Base-by-base conservation (phyloP, 1,140 invertebrate genomes). In the Drosophila repletoides region DNA sequence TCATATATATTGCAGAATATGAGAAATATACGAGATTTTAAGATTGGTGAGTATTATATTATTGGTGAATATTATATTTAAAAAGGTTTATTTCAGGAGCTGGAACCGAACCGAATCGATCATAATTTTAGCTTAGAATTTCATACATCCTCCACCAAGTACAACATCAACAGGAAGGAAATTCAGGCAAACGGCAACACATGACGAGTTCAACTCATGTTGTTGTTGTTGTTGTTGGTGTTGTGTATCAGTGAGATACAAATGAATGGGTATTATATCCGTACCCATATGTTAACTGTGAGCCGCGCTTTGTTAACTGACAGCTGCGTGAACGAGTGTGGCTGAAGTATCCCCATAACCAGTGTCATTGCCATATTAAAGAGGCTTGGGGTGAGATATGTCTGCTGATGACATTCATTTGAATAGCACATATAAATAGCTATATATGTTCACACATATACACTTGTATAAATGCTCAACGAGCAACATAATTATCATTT, bases 341-440 rank as follows among this genome's bases (percentile, higher is more conserved):
- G 40, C 34, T 80, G 59, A 76, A 83, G 61, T 58, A 59, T 52
- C 10, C 53, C 14, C 29, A 52, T 49, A 43, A 29, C 40, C 31
- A 24, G 29, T 31, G 48, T 26, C 26, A 17, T 5, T 69, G 34
- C 21, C 34, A 38, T 38, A 49, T 52, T 58, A 55, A 61, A 58
- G 73, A 70, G 72, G n/a, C n/a, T 49, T 52, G 51, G 53, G 19
- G 28, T 43, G 38, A 59, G 31, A 51, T 53, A 49, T 73, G 60
- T 60, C 77, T 83, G 77, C 65, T 70, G 22, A 66, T 73, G 73
- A 84, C 73, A 84, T 84, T 83, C 60, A 84, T 77, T 84, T 70
- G 56, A 59, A 66, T 49, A 34, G 38, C 60, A 34, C n/a, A 14
- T 34, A 59, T 33, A 49, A 34, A 26, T 15, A 10, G 45, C 22